phyloP scores from a whole-genome alignment of 2,797 vertebrate genomes.

The Champsocephalus esox region DNA sequence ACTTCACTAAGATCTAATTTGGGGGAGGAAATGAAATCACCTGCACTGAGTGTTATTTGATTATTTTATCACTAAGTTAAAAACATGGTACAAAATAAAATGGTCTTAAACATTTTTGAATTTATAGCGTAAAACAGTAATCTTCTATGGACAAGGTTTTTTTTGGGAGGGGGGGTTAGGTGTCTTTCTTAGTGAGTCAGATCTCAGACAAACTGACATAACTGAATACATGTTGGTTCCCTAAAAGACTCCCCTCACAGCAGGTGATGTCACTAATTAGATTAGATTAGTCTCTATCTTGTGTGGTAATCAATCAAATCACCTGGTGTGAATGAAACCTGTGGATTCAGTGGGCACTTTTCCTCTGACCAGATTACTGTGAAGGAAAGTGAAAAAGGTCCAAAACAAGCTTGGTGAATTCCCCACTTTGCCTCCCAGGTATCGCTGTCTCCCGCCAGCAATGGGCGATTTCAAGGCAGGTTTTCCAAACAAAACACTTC shows the following conservation, averaged over 20 bases:
- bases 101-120: neutral
- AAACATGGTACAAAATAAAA: neutral
- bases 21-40: conserved; percentile 5
- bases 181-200: neutral
- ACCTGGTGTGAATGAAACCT: neutral
- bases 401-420: conserved; percentile 16
- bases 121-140: neutral
- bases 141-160: neutral
- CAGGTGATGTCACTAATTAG: conserved; percentile 4
- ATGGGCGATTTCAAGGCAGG: conserved; percentile 45
- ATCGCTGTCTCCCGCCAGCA: conserved; percentile 35
- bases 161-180: neutral
- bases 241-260: neutral
- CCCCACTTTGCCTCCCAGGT: conserved; percentile 38
- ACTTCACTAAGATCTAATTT: neutral
- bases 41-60: neutral
- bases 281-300: neutral
- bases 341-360: neutral
- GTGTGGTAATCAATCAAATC: conserved; percentile 10
- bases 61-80: neutral
- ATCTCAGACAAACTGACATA: neutral
- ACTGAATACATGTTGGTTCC: neutral
- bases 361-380: neutral
- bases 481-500: conserved; percentile 68
- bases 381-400: neutral